Percentiles rank a stretch among this genome's conserved stretches.
phyloP scores from a whole-genome alignment of 2,888 invertebrate genomes.

The Drepanosiphum platanoidis region DNA sequence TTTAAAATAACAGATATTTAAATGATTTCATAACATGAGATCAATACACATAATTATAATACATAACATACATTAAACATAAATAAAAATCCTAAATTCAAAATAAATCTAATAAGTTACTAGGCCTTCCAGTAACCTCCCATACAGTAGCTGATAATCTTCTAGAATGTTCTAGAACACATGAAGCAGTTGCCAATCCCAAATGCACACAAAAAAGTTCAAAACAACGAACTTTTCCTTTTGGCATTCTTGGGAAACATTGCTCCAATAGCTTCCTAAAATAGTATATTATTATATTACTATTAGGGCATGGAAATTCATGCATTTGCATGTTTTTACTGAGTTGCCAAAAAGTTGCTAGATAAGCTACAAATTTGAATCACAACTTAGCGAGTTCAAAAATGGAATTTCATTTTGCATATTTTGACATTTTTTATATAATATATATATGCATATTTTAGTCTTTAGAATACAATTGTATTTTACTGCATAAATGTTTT shows the following conservation, averaged over 20 bases:
- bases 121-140: conserved; percentile 76
- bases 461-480: no score
- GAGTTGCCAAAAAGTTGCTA: no score
- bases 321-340: no score
- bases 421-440: no score
- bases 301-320: no score
- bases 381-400: no score
- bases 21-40: neutral
- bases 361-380: no score
- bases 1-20: neutral
- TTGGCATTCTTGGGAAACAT: conserved; percentile 75
- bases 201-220: conserved; percentile 87
- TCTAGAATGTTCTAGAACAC: conserved; percentile 85
- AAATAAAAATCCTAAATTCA: conserved; percentile 66
- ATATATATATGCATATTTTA: no score
- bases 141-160: conserved; percentile 83
- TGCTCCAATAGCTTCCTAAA: conserved; percentile 73
- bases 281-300: no score
- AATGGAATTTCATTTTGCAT: no score
- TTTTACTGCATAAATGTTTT: no score
- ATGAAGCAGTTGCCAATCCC: conserved; percentile 82
- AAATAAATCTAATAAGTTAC: conserved; percentile 73
- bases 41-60: neutral
- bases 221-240: conserved; percentile 76
- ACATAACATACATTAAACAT: neutral